Evolutionary conservation across 2,113 vertebrate species (phyloP), one percentile per base, ranked within the genome.

Genomic region (Dasyornis broadbenti): DNA sequence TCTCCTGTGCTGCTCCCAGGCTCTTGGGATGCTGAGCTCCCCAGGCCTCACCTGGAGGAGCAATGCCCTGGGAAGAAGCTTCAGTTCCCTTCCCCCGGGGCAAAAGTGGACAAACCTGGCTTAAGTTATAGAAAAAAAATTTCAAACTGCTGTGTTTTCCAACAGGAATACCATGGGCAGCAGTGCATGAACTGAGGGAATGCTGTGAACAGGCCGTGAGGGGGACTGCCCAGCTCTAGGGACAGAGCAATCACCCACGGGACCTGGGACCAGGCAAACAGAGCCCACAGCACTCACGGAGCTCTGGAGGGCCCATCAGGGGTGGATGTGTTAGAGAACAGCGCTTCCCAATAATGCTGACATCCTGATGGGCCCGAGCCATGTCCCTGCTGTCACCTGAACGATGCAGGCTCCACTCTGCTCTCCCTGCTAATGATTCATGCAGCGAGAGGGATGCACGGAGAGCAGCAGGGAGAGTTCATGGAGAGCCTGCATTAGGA

Each of bases 161-260:
- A n/a, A n/a, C n/a, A n/a, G 5, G 27, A 35, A 6, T 56, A 6
- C 11, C 26, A 13, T 17, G 42, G 59, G 40, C 66, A 75, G 20
- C 31, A 17, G 5, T 28, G 15, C 4, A 23, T 10, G 31, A 19
- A 6, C 18, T 20, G 53, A 59, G 40, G 35, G 60, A 71, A 77
- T 0, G 0, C 22, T 14, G 12, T 35, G 60, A 39, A 7, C 4
- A 45, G 40, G 27, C 9, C 13, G 33, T 11, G 35, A 42, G 22
- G 11, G 5, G 31, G 44, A 40, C 31, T 49, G 33, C 16, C 49
- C 33, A 9, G 40, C n/a, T 52, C 27, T n/a, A 26, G 17, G 7
- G 11, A 22, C 16, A 37, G n/a, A 28, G 24, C 11, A 5, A 21
- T 59, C 30, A 2, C 15, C 10, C 45, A 60, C 57, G 24, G 9